Percentiles rank a stretch among this genome's conserved stretches.
phyloP scores from a whole-genome alignment of 2,797 vertebrate genomes.

The Spinibarbus caldwelli region DNA sequence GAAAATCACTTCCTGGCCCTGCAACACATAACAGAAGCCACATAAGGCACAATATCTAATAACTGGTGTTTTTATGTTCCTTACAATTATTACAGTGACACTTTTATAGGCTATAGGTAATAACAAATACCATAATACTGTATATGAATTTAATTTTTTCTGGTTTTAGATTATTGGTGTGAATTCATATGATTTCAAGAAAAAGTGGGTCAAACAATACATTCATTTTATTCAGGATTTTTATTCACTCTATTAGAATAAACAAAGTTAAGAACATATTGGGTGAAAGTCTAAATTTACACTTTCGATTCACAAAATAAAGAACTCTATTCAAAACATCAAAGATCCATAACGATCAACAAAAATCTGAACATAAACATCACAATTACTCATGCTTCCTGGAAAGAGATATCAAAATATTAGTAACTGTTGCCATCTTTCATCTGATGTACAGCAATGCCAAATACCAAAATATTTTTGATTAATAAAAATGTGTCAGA shows the following conservation, averaged over 20 bases:
- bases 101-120: not conserved
- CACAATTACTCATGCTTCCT: not conserved
- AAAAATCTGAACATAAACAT: not conserved
- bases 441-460: not conserved
- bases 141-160: not conserved
- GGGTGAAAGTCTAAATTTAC: not conserved
- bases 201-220: not conserved
- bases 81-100: not conserved
- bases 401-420: not conserved
- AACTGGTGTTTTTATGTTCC: not conserved
- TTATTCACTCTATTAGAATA: not conserved
- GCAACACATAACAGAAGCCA: not conserved
- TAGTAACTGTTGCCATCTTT: not conserved
- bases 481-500: not conserved
- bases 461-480: not conserved
- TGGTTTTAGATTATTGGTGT: not conserved
- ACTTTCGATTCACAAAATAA: not conserved
- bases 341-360: not conserved
- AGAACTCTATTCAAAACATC: not conserved
- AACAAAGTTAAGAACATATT: not conserved
- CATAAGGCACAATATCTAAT: not conserved
- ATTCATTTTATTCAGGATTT: not conserved
- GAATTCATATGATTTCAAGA: constrained; percentile 1
- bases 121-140: not conserved
- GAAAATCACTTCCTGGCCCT: constrained; percentile 17